These are phyloP conservation scores for Eulithis testata DNA, from an alignment of 2,888 invertebrate genomes.

Conservation along the genomic window DNA sequence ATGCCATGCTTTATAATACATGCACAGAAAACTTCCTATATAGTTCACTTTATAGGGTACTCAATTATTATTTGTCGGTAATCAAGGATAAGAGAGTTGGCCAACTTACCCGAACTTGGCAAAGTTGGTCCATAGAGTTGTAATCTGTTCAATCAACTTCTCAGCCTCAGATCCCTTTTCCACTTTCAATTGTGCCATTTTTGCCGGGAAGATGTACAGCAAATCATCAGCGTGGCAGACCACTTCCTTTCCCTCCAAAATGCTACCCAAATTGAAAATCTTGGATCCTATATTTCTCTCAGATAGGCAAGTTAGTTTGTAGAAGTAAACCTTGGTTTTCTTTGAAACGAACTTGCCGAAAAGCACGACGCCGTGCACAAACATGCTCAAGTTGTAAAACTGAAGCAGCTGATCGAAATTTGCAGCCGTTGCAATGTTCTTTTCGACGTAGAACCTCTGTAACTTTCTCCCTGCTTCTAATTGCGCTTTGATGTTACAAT, in stretches of 20 bases:
- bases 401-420: conserved; percentile 48
- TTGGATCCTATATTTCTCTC: conserved; percentile 55
- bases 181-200: conserved; percentile 43
- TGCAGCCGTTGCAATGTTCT: conserved; percentile 44
- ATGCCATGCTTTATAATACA: neutral
- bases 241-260: conserved; percentile 41
- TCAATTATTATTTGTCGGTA: no score
- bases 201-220: conserved; percentile 56
- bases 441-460: conserved; percentile 51
- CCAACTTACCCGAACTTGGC: conserved; percentile 67
- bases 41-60: no score
- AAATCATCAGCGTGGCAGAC: conserved; percentile 59
- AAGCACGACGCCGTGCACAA: conserved; percentile 49
- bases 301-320: conserved; percentile 61
- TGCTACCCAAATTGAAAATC: conserved; percentile 40
- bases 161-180: conserved; percentile 49
- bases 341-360: conserved; percentile 49
- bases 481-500: conserved; percentile 51
- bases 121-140: conserved; percentile 69
- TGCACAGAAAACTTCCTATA: neutral
- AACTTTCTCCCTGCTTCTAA: conserved; percentile 53
- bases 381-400: conserved; percentile 49
- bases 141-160: conserved; percentile 56
- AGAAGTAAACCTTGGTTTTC: conserved; percentile 56
- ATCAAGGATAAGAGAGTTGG: neutral